A percentile compares a stretch with the other conserved stretches of the same genome.
These are phyloP conservation scores for Oscheius onirici DNA, from an alignment of 2,888 invertebrate genomes.

Conservation along the genomic window DNA sequence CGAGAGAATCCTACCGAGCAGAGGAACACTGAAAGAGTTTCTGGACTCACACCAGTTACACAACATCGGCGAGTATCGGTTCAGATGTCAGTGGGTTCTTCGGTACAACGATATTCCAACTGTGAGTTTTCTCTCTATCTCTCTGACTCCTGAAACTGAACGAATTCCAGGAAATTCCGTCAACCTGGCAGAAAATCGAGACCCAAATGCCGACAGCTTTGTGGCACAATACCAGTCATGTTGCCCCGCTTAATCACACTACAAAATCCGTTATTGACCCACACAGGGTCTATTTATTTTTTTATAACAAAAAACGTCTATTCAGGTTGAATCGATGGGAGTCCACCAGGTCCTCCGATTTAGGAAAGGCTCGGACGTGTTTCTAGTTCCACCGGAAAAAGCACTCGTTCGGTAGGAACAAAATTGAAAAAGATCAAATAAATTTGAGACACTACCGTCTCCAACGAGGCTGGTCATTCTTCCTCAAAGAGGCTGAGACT, in stretches of 20 bases:
- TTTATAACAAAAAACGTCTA: too few species aligned
- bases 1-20: conserved; percentile 40
- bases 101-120: conserved; percentile 41
- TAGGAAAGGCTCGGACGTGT: conserved; percentile 16
- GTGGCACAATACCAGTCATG: conserved; percentile 52
- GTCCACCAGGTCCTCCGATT: conserved; percentile 46
- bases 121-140: conserved; percentile 6
- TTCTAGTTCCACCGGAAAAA: conserved; percentile 34
- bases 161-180: neutral
- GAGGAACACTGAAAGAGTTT: neutral
- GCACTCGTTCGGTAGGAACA: conserved; percentile 39
- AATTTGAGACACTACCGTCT: conserved; percentile 46
- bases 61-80: conserved; percentile 40
- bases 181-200: neutral
- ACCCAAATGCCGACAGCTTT: conserved; percentile 37
- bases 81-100: conserved; percentile 50
- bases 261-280: conserved; percentile 47
- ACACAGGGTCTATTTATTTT: conserved; percentile 24
- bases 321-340: conserved; percentile 47
- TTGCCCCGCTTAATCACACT: conserved; percentile 53
- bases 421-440: neutral
- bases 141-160: too few species aligned
- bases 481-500: conserved; percentile 47
- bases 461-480: conserved; percentile 43
- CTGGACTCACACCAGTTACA: neutral